Evolutionary conservation across 92 coral and sea anemone genomes (phyloP), one percentile per base, ranked within the genome.

Genomic region (Anthopleura xanthogrammica): DNA sequence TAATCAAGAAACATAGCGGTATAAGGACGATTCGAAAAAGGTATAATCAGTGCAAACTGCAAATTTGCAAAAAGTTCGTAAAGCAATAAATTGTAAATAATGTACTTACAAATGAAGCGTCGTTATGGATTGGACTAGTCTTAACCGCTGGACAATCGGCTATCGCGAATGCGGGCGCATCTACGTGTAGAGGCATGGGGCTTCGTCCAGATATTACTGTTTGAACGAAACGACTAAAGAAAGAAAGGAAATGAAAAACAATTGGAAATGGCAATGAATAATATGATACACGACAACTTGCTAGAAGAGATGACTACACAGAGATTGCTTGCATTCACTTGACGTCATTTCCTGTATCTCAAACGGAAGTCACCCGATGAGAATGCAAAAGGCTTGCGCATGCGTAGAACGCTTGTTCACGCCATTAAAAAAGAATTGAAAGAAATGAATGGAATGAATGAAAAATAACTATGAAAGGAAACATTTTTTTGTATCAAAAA

Each of bases 191-290:
- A 78, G 85, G 85, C 0, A 86, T 41, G 17, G 88, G 95, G 77
- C 86, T 86, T 42, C 73, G 72, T n/a, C 94, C 92, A 76, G 83
- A 41, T 12, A 91, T 90, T 12, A 93, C 78, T n/a, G 80, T 89
- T 79, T 93, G 97, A 36, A 93, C 62, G 87, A 93, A 93, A 56
- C 94, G 94, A 48, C 97, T 93, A 82, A 1, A 56, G 71, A 79
- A 46, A 83, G 54, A 43, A 56, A 79, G 23, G 41, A 76, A 42
- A 77, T 60, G 68, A 13, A n/a, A 24, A 22, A n/a, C 2, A 52
- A 2, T 24, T 78, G 41, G 29, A 24, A 71, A 71, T 71, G 76
- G 24, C 40, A 12, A 29, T 1, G 36, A 1, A 29, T 29, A 29
- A 29, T 0, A 29, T 29, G 36, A 29, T 29, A 29, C 36, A 29